Evolutionary conservation across 2,797 vertebrate species (phyloP), one percentile per base, ranked within the genome.

Genomic region (Channallabes apus): DNA sequence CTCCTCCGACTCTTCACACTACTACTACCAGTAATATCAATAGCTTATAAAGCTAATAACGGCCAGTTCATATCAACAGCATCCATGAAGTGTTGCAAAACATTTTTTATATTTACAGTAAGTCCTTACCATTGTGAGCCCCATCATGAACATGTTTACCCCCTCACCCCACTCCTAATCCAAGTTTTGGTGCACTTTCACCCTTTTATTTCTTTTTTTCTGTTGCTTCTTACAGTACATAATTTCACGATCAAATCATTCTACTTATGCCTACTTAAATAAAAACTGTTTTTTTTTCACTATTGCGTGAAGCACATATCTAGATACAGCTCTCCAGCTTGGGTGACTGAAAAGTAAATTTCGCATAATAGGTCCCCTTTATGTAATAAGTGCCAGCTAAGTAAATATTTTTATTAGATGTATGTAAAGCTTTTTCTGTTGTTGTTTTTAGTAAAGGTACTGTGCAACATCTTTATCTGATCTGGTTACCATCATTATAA

Each of bases 391-490:
- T 9, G 41, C 14, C 35, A 54, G 79, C 41, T 29, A 18, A 67
- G 41, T 80, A 51, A 80, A 82, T 35, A 22, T 59, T 82, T 59
- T 3, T n/a, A 79, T 79, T 79, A 79, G 77, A 79, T 79, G 62
- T 46, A 41, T 8, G 58, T 56, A 54, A 82, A 38, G 51, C 11
- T 3, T 15, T 69, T 82, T 82, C 38, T 35, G 27, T 27, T 54
- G 6, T 17, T 11, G 35, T 4, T 62, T 80, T 80, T 18, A 35
- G 62, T 81, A 32, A 29, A 22, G 18, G 46, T 54, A 32, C 41
- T 54, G 18, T 81, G 35, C 78, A 80, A 29, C 24, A 65, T 83
- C 80, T 84, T 89, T 88, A 89, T 90, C 88, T 79, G 85, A 90
- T 88, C 82, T 77, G 62, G 80, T 46, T 88, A 85, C 65, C 67